Evolutionary conservation across 2,888 invertebrate species (phyloP), one percentile per base, ranked within the genome.

Genomic region (Hypercompe scribonia): DNA sequence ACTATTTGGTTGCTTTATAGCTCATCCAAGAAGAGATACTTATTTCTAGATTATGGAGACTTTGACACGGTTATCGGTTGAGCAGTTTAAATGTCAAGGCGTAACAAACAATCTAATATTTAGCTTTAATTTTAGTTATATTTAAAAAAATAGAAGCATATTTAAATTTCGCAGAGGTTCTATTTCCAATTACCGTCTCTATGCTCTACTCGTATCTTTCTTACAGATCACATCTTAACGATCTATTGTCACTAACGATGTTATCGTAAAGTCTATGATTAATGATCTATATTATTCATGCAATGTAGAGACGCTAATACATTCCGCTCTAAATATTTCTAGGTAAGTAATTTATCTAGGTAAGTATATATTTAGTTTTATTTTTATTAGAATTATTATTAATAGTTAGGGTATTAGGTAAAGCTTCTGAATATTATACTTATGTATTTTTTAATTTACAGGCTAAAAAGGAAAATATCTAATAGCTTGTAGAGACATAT

Each of bases 201-300:
- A 71, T 34, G 63, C 63, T 68, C 46, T 67, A 28, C 10, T n/a
- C n/a, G 18, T 33, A n/a, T 33, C 54, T 73, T 76, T 75, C 63
- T 72, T 81, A 76, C 75, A 31, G 28, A 34, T 73, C 50, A 74
- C 70, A 39, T 65, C 46, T 76, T 84, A 84, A 84, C 79, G 83
- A 84, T 76, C 76, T 78, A 84, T 84, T 83, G 84, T 84, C 77
- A 66, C 65, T 84, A 76, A 80, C 75, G 84, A 84, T 84, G 63
- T 77, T 84, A 84, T 84, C 83, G 65, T 61, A 67, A 65, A 50
- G 58, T 31, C 33, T 69, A 68, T 84, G 84, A 84, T 84, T 84
- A 76, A 84, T 82, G 81, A 79, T 81, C 74, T 72, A 69, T 75
- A 77, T 76, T 80, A 76, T 77, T 78, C 73, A 65, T 75, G 76